These are phyloP conservation scores for Catocala nupta DNA, from an alignment of 2,888 invertebrate species.

Conservation along the genomic window DNA sequence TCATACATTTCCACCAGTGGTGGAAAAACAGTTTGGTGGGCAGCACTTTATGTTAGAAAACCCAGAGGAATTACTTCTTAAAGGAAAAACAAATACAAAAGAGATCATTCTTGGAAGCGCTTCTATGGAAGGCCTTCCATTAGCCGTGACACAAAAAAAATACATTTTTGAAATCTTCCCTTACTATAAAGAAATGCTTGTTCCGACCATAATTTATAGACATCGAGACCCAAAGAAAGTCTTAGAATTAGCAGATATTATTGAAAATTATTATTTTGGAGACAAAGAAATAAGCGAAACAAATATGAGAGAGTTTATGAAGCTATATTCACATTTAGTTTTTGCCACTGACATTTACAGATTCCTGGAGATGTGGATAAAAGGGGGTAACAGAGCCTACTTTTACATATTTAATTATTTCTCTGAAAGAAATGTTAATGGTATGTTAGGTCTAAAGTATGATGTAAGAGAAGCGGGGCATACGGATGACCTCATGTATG, in stretches of 20 bases:
- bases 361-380: constrained; percentile 36
- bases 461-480: constrained; percentile 53
- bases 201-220: constrained; percentile 49
- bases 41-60: constrained; percentile 47
- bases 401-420: constrained; percentile 57
- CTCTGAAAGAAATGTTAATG: constrained; percentile 56
- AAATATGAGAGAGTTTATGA: constrained; percentile 36
- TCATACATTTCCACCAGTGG: constrained; percentile 43
- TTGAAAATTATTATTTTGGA: constrained; percentile 48
- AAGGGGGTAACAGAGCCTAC: constrained; percentile 39
- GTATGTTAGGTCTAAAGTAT: constrained; percentile 42
- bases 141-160: constrained; percentile 1
- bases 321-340: constrained; percentile 28
- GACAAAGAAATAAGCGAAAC: constrained; percentile 28
- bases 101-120: constrained; percentile 90
- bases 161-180: constrained; percentile 33
- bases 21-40: constrained; percentile 48
- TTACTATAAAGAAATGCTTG: constrained; percentile 38
- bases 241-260: constrained; percentile 40
- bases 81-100: constrained; percentile 73
- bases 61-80: constrained; percentile 39
- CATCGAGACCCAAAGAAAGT: constrained; percentile 27
- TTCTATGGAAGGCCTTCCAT: constrained; percentile 86
- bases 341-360: constrained; percentile 42
- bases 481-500: constrained; percentile 57